Evolutionary conservation across 2,113 vertebrate genomes (phyloP).

Genomic region (Ahaetulla prasina): DNA sequence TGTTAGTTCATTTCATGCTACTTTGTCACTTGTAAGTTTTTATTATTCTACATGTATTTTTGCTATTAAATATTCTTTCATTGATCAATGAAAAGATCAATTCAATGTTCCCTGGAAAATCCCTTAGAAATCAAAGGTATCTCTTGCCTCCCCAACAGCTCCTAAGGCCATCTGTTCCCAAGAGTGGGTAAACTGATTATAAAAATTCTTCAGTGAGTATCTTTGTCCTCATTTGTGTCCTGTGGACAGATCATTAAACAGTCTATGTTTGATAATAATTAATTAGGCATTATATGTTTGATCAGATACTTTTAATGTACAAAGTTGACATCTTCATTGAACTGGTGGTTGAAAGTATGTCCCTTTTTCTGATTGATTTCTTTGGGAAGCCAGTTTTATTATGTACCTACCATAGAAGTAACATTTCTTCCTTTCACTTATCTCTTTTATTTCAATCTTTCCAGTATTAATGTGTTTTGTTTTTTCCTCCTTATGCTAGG

Average conservation of each 20-base stretch:
- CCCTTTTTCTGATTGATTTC: not conserved
- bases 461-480: not conserved
- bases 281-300: not conserved
- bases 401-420: not conserved
- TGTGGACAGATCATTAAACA: not conserved
- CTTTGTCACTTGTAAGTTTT: not conserved
- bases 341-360: not conserved
- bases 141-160: not conserved
- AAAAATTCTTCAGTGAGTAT: not conserved
- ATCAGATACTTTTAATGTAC: not conserved
- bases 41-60: not conserved
- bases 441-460: not conserved
- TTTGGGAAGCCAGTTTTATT: not conserved
- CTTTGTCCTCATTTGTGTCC: not conserved
- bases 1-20: not conserved
- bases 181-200: not conserved
- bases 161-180: not conserved
- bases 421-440: not conserved
- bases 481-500: not conserved
- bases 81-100: not conserved
- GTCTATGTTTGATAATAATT: too few relatives aligned
- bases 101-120: not conserved
- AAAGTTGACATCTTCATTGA: not conserved
- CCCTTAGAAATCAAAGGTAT: not conserved
- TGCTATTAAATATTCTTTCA: not conserved